phyloP scores from a whole-genome alignment of 2,797 vertebrate species.

The Hydrophis major region DNA sequence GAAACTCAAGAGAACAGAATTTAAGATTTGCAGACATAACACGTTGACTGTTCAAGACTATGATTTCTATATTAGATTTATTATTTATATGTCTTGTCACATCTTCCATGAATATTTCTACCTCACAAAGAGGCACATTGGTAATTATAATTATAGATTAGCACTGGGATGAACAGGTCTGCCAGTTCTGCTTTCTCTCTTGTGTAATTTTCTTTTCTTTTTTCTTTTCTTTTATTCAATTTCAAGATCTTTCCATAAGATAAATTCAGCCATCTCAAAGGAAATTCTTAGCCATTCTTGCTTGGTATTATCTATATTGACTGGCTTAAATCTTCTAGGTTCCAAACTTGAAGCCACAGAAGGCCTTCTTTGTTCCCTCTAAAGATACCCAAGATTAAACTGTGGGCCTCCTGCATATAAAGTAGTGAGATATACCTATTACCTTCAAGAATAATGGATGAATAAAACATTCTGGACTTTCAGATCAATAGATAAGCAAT shows the following conservation, averaged over 20 bases:
- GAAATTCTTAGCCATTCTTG: background rate
- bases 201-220: background rate
- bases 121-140: background rate
- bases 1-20: background rate
- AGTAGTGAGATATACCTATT: background rate
- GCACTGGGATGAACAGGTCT: background rate
- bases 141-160: background rate
- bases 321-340: background rate
- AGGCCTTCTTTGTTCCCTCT: background rate
- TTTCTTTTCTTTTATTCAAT: background rate
- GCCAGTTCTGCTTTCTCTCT: background rate
- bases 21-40: background rate
- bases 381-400: background rate
- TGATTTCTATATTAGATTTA: background rate
- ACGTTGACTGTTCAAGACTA: background rate
- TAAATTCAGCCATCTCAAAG: background rate
- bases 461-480: background rate
- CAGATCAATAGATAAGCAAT: background rate
- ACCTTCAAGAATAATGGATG: background rate
- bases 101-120: background rate
- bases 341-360: background rate
- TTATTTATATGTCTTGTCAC: background rate
- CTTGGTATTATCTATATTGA: background rate
- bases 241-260: background rate
- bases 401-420: background rate